These are phyloP conservation scores for Apamea sordens DNA, from an alignment of 2,888 invertebrate species.

Conservation along the genomic window DNA sequence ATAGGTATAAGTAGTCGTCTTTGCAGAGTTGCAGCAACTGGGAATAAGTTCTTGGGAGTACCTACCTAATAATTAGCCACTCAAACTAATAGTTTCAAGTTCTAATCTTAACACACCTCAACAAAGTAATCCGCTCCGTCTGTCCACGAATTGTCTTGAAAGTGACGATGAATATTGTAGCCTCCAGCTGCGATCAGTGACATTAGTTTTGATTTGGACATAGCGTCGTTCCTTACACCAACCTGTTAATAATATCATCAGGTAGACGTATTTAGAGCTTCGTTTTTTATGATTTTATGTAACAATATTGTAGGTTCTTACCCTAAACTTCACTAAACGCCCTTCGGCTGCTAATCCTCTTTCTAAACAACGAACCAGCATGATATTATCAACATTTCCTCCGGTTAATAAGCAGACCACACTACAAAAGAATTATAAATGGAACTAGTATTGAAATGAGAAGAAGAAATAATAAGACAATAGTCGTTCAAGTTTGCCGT, in stretches of 20 bases:
- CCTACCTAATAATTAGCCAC: not conserved
- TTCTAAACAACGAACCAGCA: constrained; percentile 95
- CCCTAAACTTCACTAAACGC: constrained; percentile 90
- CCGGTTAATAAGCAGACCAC: constrained; percentile 96
- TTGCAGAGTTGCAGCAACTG: not conserved
- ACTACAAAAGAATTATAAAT: constrained; percentile 86
- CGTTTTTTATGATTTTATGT: not conserved
- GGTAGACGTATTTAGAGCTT: not conserved
- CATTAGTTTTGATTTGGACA: constrained; percentile 93
- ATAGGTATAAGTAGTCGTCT: not conserved
- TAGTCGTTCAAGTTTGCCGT: not conserved
- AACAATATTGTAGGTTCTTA: constrained; percentile 75
- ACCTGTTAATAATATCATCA: constrained; percentile 71
- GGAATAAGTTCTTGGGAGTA: not conserved
- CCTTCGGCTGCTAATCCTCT: constrained; percentile 96
- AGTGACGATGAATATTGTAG: constrained; percentile 96
- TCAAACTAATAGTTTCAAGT: not conserved
- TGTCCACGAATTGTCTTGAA: constrained; percentile 97
- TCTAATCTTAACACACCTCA: constrained; percentile 71
- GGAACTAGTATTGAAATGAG: not conserved
- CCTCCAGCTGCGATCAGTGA: constrained; percentile 92
- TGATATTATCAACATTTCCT: constrained; percentile 96
- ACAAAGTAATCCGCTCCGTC: constrained; percentile 94
- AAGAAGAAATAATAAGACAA: not conserved
- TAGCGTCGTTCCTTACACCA: constrained; percentile 80